These are phyloP conservation scores for Tonatia bakeri DNA, from an alignment of 2,113 vertebrate genomes.

Conservation along the genomic window DNA sequence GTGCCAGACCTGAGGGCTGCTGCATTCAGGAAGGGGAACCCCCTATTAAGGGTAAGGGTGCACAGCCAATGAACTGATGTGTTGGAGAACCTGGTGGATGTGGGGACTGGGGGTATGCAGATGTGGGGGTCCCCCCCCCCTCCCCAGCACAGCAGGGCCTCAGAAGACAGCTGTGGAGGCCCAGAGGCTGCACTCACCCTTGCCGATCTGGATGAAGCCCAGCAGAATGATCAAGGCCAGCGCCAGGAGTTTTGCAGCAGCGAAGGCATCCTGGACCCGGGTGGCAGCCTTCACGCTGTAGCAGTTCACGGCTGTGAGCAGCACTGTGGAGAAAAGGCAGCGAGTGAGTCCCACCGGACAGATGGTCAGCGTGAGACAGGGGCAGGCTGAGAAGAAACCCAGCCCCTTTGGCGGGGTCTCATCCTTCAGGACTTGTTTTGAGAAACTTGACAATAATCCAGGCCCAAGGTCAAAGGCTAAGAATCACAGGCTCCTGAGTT, in stretches of 20 bases:
- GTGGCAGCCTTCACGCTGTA: slow-evolving; percentile 97
- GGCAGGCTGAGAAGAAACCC: not conserved
- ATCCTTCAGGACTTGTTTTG: not conserved
- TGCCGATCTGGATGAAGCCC: slow-evolving; percentile 93
- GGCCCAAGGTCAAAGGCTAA: not conserved
- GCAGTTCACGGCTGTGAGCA: slow-evolving; percentile 95
- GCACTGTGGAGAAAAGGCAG: slow-evolving; percentile 79
- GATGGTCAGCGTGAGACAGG: not conserved
- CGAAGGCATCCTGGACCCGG: slow-evolving; percentile 94
- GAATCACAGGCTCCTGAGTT: not conserved
- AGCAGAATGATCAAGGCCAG: slow-evolving; percentile 93
- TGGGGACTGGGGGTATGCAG: not conserved
- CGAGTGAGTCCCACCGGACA: not conserved
- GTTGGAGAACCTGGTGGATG: not conserved
- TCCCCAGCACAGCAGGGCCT: not conserved
- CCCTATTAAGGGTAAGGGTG: not conserved
- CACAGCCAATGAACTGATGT: not conserved
- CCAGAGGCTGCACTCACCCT: slow-evolving; percentile 80
- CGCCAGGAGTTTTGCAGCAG: slow-evolving; percentile 92
- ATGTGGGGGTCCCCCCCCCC: not conserved
- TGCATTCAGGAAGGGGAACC: not conserved
- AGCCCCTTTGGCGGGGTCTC: not conserved
- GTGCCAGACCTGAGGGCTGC: not conserved
- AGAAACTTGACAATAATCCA: not conserved
- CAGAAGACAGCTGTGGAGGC: too few relatives aligned